Evolutionary conservation across 2,888 invertebrate species (phyloP).

Genomic region (Amphipoea lucens): DNA sequence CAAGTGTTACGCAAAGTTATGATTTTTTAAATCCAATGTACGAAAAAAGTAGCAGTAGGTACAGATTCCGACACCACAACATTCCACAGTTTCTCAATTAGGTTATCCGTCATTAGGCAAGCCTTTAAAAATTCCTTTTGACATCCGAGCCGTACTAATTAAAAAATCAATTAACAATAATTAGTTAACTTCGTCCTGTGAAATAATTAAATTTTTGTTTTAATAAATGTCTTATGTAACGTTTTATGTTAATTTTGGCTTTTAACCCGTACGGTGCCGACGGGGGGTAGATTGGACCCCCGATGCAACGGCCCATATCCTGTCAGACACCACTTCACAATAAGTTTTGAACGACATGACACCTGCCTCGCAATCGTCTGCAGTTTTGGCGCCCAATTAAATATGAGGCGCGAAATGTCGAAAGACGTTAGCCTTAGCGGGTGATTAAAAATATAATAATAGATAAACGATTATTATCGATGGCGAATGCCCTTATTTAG

Average conservation of each 20-base stretch:
- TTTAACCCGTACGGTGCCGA: slow-evolving; percentile 44
- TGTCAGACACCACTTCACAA: slow-evolving; percentile 9
- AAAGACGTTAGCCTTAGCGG: background rate
- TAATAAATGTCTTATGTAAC: slow-evolving; percentile 8
- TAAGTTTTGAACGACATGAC: slow-evolving; percentile 40
- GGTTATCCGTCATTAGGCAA: slow-evolving; percentile 14
- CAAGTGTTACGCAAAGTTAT: background rate
- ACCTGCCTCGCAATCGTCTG: slow-evolving; percentile 37
- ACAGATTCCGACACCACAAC: background rate
- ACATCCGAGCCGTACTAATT: slow-evolving; percentile 24
- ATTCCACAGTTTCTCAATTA: slow-evolving; percentile 18
- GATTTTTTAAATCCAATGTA: background rate
- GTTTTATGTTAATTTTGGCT: slow-evolving; percentile 47
- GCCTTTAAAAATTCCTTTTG: slow-evolving; percentile 19
- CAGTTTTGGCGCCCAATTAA: slow-evolving; percentile 48
- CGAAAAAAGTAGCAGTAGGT: background rate
- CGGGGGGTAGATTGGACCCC: slow-evolving; percentile 62
- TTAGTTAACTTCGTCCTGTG: slow-evolving; percentile 10
- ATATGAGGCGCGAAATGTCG: slow-evolving; percentile 20
- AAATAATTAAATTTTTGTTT: slow-evolving; percentile 26
- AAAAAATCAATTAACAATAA: slow-evolving; percentile 42
- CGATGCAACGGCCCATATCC: slow-evolving; percentile 16
- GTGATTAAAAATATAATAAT: background rate
- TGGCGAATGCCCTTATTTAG: slow-evolving; percentile 30
- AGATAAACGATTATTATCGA: slow-evolving; percentile 9